A percentile compares a stretch with the other conserved stretches of the same genome.
phyloP scores from a whole-genome alignment of 2,797 vertebrate genomes.

The Sarcoramphus papa region DNA sequence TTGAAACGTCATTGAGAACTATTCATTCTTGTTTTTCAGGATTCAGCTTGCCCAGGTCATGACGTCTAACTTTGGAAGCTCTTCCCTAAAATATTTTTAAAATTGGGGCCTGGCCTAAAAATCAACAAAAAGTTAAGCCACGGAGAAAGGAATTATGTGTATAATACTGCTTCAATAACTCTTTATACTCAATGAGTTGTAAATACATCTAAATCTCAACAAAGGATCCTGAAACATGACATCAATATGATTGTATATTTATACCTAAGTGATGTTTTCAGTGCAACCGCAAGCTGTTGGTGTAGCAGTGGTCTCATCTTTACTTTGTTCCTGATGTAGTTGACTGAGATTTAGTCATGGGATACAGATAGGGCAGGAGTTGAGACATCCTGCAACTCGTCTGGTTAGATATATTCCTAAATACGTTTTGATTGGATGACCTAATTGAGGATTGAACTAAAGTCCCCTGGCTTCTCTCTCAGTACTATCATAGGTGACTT shows the following conservation, averaged over 20 bases:
- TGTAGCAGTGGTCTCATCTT: background rate
- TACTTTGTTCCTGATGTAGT: background rate
- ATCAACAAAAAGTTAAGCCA: background rate
- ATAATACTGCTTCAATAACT: background rate
- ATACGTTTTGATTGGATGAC: conserved; percentile 29
- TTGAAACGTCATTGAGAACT: background rate
- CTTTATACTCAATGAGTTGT: background rate
- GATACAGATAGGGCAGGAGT: background rate
- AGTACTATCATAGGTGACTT: conserved; percentile 9
- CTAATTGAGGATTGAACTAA: conserved; percentile 54
- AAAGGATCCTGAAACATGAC: background rate
- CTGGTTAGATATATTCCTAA: conserved; percentile 30
- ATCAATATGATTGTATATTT: background rate
- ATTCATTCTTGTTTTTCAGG: background rate
- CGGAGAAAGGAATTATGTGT: background rate
- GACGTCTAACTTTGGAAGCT: background rate
- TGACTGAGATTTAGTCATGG: background rate
- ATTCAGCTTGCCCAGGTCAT: background rate
- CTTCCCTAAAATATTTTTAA: background rate
- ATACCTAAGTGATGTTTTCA: background rate
- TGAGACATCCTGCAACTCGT: background rate
- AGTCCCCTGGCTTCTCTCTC: conserved; percentile 25
- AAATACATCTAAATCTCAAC: background rate
- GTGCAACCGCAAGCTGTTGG: background rate
- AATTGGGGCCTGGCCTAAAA: background rate